Conservation (phyloP, 2,113 vertebrate species). For the Rafetus swinhoei region DNA sequence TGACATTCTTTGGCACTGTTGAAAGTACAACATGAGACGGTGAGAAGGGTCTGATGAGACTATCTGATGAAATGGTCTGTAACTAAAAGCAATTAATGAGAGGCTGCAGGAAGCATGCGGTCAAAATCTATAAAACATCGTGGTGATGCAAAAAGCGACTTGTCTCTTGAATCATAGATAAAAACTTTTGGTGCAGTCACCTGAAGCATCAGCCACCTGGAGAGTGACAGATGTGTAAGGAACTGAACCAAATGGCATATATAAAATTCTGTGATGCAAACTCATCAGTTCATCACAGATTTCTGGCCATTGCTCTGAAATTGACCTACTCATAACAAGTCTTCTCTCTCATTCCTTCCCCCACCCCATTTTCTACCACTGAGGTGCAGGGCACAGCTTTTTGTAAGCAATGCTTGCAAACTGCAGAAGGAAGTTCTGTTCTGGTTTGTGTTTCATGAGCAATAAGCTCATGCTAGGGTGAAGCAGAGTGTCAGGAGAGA, state of each 20-base stretch:
- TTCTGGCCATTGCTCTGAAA: background rate
- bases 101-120: background rate
- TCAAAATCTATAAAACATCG: background rate
- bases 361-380: too few relatives aligned
- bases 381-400: accelerated
- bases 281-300: background rate
- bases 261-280: background rate
- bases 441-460: background rate
- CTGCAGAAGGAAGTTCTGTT: background rate
- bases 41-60: background rate
- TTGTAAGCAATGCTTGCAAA: accelerated
- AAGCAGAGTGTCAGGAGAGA: background rate
- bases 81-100: background rate
- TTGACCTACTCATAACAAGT: background rate
- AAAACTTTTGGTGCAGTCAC: background rate
- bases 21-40: background rate
- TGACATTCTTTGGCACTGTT: background rate
- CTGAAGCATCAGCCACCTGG: background rate
- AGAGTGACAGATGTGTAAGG: background rate
- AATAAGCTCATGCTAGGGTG: background rate
- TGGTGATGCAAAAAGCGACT: background rate
- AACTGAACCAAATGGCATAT: background rate
- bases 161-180: background rate
- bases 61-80: background rate
- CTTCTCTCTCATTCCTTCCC: too few relatives aligned